These are phyloP conservation scores for Homarus americanus DNA, from an alignment of 1,140 invertebrate species.

Conservation along the genomic window DNA sequence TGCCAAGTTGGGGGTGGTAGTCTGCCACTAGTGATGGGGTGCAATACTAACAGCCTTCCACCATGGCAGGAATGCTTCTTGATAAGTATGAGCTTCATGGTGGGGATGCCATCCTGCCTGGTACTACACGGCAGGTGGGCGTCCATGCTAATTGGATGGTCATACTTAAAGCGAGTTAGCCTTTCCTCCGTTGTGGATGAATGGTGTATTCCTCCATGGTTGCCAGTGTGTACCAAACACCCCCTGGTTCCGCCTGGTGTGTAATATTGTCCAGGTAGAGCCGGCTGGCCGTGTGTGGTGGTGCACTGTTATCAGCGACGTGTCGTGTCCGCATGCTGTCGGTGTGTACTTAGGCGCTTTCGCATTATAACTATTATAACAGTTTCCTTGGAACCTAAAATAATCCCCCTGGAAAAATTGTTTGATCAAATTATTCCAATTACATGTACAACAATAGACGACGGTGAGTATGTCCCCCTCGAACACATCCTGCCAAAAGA, in stretches of 20 bases:
- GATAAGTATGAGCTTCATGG: too few species aligned
- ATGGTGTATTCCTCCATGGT: neutral
- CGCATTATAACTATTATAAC: slow-evolving; percentile 24
- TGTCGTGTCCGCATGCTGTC: slow-evolving; percentile 20
- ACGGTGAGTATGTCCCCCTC: slow-evolving; percentile 68
- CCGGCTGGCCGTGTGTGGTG: slow-evolving; percentile 6
- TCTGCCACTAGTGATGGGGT: too few species aligned
- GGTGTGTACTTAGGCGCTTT: slow-evolving; percentile 12
- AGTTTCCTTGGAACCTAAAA: slow-evolving; percentile 58
- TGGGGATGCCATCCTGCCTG: neutral
- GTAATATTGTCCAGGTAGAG: slow-evolving; percentile 8
- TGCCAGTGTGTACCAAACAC: slow-evolving; percentile 10
- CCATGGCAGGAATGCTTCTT: too few species aligned
- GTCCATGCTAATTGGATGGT: too few species aligned
- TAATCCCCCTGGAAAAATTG: slow-evolving; percentile 57
- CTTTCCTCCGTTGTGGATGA: neutral
- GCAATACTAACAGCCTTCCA: too few species aligned
- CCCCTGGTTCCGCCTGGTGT: slow-evolving; percentile 18
- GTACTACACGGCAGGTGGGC: neutral
- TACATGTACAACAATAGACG: slow-evolving; percentile 67
- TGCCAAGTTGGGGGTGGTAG: too few species aligned
- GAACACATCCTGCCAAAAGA: slow-evolving; percentile 61
- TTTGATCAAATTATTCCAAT: slow-evolving; percentile 68
- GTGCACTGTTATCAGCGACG: neutral
- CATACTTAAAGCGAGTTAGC: too few species aligned